Base-by-base conservation (phyloP, 2,888 invertebrate species). In the Neria commutata region DNA sequence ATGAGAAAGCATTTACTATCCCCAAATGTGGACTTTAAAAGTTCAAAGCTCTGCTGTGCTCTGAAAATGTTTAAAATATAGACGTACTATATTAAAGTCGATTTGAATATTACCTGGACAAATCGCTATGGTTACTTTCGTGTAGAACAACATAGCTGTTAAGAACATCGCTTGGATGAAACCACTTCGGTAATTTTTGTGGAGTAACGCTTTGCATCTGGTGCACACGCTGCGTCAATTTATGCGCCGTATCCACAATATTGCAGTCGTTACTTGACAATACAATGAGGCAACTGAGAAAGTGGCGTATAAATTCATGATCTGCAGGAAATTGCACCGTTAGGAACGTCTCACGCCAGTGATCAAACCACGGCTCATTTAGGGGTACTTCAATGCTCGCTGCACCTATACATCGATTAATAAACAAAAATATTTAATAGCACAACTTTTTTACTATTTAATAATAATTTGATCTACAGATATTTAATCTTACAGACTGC, bases 301-400 rank as follows among this genome's bases (percentile, higher is more conserved):
- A 91, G 81, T 95, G 94, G 74, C 92, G 92, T 0, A 95, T 91
- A 76, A 95, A 98, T 83, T 99, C 99, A 84, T 98, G 98, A 76
- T 98, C 98, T 3, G 92, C 91, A 17, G 93, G 92, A 78, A 91
- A 92, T 77, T 94, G 90, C 60, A 94, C 89, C 74, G 91, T 89
- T 46, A 95, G 84, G 81, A 97, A 97, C 25, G 91, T 91, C 71
- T 95, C 94, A 71, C 96, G 86, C 94, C 96, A 98, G 10, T 91
- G 88, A 81, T 97, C 96, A 85, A 93, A 98, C 98, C 98, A 98
- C 14, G 95, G 91, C 54, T 94, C 92, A 10, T 88, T 85, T 34
- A 87, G 83, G 26, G 94, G 93, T n/a, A n/a, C n/a, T n/a, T n/a
- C n/a, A n/a, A n/a, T n/a, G n/a, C n/a, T n/a, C n/a, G n/a, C n/a